Evolutionary conservation across 2,797 vertebrate genomes (phyloP), one percentile per base, ranked within the genome.

Genomic region (Coreius guichenoti): DNA sequence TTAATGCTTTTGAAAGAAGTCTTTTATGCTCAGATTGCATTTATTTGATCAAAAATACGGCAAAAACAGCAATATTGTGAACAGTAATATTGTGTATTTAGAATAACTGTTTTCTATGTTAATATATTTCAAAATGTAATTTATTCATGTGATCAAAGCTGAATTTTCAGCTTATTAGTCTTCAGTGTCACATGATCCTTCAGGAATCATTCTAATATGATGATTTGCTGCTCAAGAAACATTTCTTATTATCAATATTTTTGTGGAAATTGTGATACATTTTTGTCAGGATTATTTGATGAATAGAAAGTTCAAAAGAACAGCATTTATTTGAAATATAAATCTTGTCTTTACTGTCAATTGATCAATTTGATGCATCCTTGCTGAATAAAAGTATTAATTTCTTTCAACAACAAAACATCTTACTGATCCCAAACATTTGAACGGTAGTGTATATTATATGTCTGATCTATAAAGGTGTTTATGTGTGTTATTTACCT

Each of bases 401-500:
- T 31, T 67, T 67, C 29, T 67, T 54, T 7, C 17, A 54, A 54
- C 31, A 36, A 67, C 58, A 63, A 31, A 21, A 39, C 17, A 9
- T 69, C 3, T 73, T 49, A 31, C 45, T 29, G 70, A 4, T 3
- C 17, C 72, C 26, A 21, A 47, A 74, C 14, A 2, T 49, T 51
- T 51, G 21, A 74, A 74, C 9, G 6, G 47, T 74, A 54, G 29
- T 23, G 31, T 26, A 61, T 58, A 61, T 58, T 16, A 58, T 5
- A 63, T 68, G 5, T 1, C 8, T 17, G 36, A 69, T 39, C 43
- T 68, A 12, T 54, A 36, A n/a, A 19, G 1, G 39, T 47, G 29
- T 70, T 21, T 12, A 36, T 17, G 31, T n/a, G 56, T 47, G 49
- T 11, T 5, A 13, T 51, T 19, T 86, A 90, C 90, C 90, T 86